These are phyloP conservation scores for Aphaenogaster ashmeadi DNA, from an alignment of 1,140 invertebrate genomes.

Conservation along the genomic window DNA sequence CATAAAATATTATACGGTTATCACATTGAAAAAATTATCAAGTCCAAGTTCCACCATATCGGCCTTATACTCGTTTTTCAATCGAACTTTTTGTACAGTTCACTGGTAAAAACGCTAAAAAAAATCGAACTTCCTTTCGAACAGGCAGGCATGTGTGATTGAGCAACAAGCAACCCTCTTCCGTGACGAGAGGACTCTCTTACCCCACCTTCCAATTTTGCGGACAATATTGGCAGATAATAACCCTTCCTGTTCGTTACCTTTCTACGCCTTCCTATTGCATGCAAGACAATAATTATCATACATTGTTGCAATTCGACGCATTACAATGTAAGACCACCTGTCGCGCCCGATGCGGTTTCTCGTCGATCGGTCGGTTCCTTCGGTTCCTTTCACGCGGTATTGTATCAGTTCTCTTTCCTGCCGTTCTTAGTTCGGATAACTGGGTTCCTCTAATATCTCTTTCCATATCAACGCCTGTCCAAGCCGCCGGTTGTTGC, in stretches of 20 bases:
- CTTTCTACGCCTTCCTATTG: slow-evolving; percentile 58
- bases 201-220: slow-evolving; percentile 46
- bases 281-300: slow-evolving; percentile 52
- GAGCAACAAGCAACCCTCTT: slow-evolving; percentile 58
- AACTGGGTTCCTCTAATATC: slow-evolving; percentile 55
- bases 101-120: neutral
- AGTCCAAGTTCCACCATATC: neutral
- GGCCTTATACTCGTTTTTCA: neutral
- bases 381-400: slow-evolving; percentile 54
- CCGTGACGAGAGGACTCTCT: slow-evolving; percentile 52
- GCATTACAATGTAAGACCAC: slow-evolving; percentile 55
- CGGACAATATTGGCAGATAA: slow-evolving; percentile 57
- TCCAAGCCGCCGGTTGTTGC: slow-evolving; percentile 13
- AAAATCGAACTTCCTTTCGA: slow-evolving; percentile 53
- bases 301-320: slow-evolving; percentile 61
- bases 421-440: slow-evolving; percentile 33
- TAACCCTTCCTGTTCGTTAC: slow-evolving; percentile 60
- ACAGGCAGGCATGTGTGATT: slow-evolving; percentile 38
- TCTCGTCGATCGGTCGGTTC: slow-evolving; percentile 58
- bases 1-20: neutral
- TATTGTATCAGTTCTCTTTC: slow-evolving; percentile 58
- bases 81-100: neutral
- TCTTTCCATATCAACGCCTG: slow-evolving; percentile 38
- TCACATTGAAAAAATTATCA: neutral
- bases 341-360: slow-evolving; percentile 62